Evolutionary conservation across 2,888 invertebrate genomes (phyloP), one percentile per base, ranked within the genome.

Genomic region (Phasia obesa): DNA sequence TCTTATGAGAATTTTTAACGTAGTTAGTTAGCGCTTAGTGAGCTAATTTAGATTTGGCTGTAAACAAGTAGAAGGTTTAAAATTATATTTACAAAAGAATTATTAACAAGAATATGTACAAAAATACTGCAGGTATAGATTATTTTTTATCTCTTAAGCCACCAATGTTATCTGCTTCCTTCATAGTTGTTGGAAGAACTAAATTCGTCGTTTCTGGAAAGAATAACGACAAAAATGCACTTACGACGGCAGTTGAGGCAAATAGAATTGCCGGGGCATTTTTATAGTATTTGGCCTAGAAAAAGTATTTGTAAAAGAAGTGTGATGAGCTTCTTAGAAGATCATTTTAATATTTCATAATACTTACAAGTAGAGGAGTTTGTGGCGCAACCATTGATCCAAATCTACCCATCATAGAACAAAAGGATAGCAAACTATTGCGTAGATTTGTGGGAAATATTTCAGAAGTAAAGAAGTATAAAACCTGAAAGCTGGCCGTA

Each of bases 331-430:
- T 35, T 11, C 11, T 3, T 11, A 35, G 11, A 31, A 31, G 9
- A 44, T 5, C n/a, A n/a, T n/a, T n/a, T n/a, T 17, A 44, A 38
- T 11, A 11, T 11, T 11, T 7, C 4, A 17, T 7, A 19, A 17
- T 77, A 71, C 51, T 86, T 85, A 89, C 90, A 86, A 95, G 89
- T 21, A 95, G 91, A 9, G 94, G 95, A 31, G 95, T 94, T 90
- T 94, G 95, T 53, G 95, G 95, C 47, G 95, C 95, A 62, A 94
- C 88, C 88, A 95, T 93, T 57, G 94, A 94, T 25, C 95, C 95
- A 81, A 95, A 84, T 55, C 95, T 92, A 64, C 95, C 95, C 86
- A 94, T 93, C 92, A 95, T 94, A 59, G 94, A 94, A 90, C 94
- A 94, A 70, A 94, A 93, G 35, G 94, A 94, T 64, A 95, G 92